Conservation (phyloP, 2,113 vertebrate genomes). For the Siphamia tubifer region DNA sequence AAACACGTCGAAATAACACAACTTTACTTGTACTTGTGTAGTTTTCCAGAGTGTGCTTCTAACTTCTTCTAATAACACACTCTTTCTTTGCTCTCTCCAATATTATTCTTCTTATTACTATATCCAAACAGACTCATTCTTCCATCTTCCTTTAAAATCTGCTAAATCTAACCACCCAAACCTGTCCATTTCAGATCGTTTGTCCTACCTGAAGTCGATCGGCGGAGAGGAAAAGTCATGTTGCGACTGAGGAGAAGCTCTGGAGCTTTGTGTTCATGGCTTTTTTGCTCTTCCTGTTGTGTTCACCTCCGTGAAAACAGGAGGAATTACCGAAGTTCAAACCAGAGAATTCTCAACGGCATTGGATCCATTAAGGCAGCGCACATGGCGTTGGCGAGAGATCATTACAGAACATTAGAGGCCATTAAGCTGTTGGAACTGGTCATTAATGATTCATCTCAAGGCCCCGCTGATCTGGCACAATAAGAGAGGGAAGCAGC, state of each 20-base stretch:
- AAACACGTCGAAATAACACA: neutral
- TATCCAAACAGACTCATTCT: too few species aligned
- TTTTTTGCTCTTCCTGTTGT: slow-evolving; percentile 79
- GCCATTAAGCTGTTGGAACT: slow-evolving; percentile 92
- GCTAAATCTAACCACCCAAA: too few species aligned
- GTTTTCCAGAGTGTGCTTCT: too few species aligned
- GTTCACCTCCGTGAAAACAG: slow-evolving; percentile 62
- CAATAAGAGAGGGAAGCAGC: slow-evolving; percentile 64
- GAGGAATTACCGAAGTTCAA: slow-evolving; percentile 86
- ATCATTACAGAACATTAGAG: slow-evolving; percentile 98
- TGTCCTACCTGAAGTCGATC: slow-evolving; percentile 92
- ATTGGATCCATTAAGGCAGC: slow-evolving; percentile 89
- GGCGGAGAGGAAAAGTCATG: slow-evolving; percentile 93
- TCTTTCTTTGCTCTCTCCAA: too few species aligned
- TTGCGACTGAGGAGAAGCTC: slow-evolving; percentile 73
- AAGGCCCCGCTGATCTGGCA: slow-evolving; percentile 88
- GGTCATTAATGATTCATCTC: slow-evolving; percentile 97
- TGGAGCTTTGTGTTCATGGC: slow-evolving; percentile 62
- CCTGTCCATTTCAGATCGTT: neutral
- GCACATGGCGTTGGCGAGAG: slow-evolving; percentile 88
- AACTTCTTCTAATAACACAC: too few species aligned
- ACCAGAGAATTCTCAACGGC: slow-evolving; percentile 90
- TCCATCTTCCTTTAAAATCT: too few species aligned
- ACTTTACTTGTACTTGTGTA: too few species aligned
- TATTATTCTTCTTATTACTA: too few species aligned